These are phyloP conservation scores for Smithornis capensis DNA, from an alignment of 2,113 vertebrate species.

Conservation along the genomic window DNA sequence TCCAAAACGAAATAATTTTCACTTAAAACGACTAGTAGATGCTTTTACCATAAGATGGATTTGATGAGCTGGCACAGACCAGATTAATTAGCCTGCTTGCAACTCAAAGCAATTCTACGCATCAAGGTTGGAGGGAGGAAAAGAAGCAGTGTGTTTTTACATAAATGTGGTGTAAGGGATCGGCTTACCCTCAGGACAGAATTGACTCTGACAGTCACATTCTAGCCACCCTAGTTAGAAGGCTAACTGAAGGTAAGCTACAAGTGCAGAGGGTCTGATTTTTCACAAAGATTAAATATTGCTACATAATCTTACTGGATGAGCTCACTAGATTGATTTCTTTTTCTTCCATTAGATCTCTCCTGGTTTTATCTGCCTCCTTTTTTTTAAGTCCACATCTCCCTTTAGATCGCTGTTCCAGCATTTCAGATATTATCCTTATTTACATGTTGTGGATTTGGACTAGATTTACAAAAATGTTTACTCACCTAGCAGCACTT, in stretches of 20 bases:
- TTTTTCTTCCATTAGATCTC: neutral
- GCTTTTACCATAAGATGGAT: constrained; percentile 40
- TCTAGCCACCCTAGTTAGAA: neutral
- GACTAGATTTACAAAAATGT: neutral
- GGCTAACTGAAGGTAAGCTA: neutral
- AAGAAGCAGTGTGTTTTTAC: constrained; percentile 10
- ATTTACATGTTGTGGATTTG: constrained; percentile 31
- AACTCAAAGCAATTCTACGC: neutral
- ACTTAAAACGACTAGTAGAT: neutral
- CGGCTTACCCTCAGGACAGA: neutral
- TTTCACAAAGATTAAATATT: neutral
- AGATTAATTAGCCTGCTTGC: constrained; percentile 36
- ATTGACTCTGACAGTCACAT: neutral
- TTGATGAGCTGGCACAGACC: constrained; percentile 10
- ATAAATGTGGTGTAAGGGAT: constrained; percentile 22
- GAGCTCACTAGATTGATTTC: neutral
- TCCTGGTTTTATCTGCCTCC: neutral
- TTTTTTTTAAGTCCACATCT: neutral
- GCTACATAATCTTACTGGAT: neutral
- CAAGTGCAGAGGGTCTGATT: neutral
- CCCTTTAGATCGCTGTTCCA: constrained; percentile 7
- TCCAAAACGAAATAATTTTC: neutral
- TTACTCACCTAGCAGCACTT: neutral
- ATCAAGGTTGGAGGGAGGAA: constrained; percentile 10
- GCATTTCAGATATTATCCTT: constrained; percentile 11